These are phyloP conservation scores for Scleropages formosus DNA, from an alignment of 2,797 vertebrate genomes.

Conservation along the genomic window DNA sequence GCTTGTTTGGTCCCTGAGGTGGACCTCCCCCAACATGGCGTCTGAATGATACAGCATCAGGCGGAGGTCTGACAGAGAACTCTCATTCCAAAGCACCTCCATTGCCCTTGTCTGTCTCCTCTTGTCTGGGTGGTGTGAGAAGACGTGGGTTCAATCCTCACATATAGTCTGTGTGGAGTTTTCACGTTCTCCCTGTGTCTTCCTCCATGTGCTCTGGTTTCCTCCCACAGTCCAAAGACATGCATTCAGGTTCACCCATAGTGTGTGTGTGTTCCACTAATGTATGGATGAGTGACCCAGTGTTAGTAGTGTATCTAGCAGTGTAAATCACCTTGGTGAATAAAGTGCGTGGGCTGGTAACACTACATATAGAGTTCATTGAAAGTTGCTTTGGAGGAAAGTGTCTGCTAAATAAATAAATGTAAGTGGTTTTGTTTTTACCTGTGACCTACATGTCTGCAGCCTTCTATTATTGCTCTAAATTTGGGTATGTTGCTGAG, in stretches of 20 bases:
- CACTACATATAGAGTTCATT: no score
- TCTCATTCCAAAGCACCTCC: no score
- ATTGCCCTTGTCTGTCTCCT: background rate
- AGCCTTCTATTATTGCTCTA: constrained; percentile 7
- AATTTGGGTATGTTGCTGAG: background rate
- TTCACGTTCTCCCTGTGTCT: background rate
- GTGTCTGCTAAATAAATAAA: no score
- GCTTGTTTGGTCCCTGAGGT: background rate
- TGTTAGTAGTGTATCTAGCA: no score
- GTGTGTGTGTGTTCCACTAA: no score
- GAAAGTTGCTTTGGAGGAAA: no score
- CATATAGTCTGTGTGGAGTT: constrained; percentile 15
- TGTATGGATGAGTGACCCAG: no score
- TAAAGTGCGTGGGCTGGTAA: no score
- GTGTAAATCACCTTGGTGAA: no score
- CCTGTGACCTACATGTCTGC: constrained; percentile 23
- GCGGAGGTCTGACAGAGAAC: no score
- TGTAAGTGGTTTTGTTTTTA: constrained; percentile 20
- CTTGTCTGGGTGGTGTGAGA: background rate
- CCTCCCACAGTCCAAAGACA: no score
- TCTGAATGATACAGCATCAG: no score
- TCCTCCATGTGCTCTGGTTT: background rate
- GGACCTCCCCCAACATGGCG: background rate
- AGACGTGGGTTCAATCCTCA: constrained; percentile 5
- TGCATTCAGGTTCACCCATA: background rate